phyloP scores from a whole-genome alignment of 2,888 invertebrate genomes.

The Pomacea canaliculata region DNA sequence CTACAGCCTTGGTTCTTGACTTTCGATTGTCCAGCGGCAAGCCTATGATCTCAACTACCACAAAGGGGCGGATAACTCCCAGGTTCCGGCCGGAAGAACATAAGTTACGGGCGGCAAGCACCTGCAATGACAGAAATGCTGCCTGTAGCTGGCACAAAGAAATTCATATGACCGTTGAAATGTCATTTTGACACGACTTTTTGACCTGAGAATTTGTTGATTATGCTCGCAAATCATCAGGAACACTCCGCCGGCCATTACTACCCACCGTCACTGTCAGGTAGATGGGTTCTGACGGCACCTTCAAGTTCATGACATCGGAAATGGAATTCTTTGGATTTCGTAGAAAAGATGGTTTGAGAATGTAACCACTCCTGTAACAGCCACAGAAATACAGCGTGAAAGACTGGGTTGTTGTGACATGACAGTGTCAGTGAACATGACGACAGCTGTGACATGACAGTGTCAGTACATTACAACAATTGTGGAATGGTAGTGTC shows the following conservation, averaged over 20 bases:
- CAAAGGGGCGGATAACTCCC: constrained; percentile 88
- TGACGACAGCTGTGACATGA: neutral
- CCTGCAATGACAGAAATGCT: constrained; percentile 55
- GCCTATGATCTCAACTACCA: constrained; percentile 91
- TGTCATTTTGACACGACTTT: no score
- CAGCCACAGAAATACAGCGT: constrained; percentile 5
- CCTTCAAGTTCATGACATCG: constrained; percentile 70
- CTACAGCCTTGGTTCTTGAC: constrained; percentile 85
- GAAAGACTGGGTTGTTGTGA: no score
- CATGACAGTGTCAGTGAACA: neutral
- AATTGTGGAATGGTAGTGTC: neutral
- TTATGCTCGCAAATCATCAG: no score
- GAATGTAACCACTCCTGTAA: constrained; percentile 85
- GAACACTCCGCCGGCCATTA: neutral
- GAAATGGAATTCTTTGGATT: constrained; percentile 80
- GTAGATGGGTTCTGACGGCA: constrained; percentile 74
- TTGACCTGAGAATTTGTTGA: no score
- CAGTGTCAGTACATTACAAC: neutral
- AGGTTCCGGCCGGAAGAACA: constrained; percentile 74
- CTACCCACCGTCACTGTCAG: constrained; percentile 76
- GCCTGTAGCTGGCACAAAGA: no score
- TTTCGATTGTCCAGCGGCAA: constrained; percentile 87
- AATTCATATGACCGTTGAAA: no score
- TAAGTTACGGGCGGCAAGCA: constrained; percentile 92
- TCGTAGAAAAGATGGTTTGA: constrained; percentile 92